Evolutionary conservation across 2,888 invertebrate species (phyloP).

Genomic region (Rapana venosa): DNA sequence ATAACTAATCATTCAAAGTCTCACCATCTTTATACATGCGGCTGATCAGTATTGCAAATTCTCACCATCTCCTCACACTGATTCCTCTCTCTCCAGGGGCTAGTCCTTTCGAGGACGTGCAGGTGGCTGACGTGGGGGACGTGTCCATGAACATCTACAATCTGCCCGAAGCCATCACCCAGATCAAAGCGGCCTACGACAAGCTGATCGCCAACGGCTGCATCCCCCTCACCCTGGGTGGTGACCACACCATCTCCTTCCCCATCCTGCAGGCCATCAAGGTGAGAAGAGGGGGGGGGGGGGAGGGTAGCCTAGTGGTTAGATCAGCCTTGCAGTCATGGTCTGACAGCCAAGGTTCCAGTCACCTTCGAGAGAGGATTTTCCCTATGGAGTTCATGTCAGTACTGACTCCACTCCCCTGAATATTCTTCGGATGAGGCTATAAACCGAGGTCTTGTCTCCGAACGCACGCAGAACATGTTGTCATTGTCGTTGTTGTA

Average conservation of each 20-base stretch:
- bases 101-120: slow-evolving; percentile 72
- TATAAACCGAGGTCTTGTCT: too few species aligned
- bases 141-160: slow-evolving; percentile 73
- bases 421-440: too few species aligned
- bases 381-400: too few species aligned
- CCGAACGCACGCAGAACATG: too few species aligned
- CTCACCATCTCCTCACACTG: too few species aligned
- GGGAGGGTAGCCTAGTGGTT: neutral
- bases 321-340: neutral
- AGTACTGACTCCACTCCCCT: too few species aligned
- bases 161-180: slow-evolving; percentile 69
- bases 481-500: too few species aligned
- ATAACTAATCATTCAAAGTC: too few species aligned
- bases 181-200: slow-evolving; percentile 66
- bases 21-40: too few species aligned
- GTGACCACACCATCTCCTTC: slow-evolving; percentile 78
- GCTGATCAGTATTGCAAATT: too few species aligned
- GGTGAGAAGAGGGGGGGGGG: slow-evolving; percentile 58
- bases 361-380: too few species aligned
- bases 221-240: slow-evolving; percentile 75
- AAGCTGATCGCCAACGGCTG: slow-evolving; percentile 71
- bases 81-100: slow-evolving; percentile 62
- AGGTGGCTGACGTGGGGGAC: slow-evolving; percentile 77
- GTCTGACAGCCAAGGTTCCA: too few species aligned
- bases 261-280: slow-evolving; percentile 77